A percentile compares a stretch with the other conserved stretches of the same genome.
Conservation (phyloP, 2,888 invertebrate species). For the Tenthredo notha region DNA sequence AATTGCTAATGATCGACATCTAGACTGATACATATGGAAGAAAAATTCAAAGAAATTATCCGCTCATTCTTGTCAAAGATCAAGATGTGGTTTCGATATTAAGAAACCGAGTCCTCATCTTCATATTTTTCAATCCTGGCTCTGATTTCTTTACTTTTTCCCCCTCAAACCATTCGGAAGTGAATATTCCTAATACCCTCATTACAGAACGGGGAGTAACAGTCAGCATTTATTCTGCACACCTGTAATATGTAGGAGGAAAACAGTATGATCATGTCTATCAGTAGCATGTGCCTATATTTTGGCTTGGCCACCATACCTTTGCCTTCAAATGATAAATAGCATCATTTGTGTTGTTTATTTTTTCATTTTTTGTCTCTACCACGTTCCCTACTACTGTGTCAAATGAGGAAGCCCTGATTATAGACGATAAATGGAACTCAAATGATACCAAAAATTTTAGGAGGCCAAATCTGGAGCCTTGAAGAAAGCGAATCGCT, state of each 20-base stretch:
- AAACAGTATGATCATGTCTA: slow-evolving; percentile 48
- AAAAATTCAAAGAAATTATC: slow-evolving; percentile 5
- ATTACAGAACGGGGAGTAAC: neutral
- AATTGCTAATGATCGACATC: slow-evolving; percentile 49
- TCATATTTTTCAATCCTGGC: neutral
- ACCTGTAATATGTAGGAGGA: neutral
- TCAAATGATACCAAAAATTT: slow-evolving; percentile 65
- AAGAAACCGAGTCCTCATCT: neutral
- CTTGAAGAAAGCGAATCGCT: slow-evolving; percentile 92
- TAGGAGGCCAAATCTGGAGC: slow-evolving; percentile 86
- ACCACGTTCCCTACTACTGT: slow-evolving; percentile 8
- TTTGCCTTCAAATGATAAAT: slow-evolving; percentile 28
- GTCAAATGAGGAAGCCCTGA: slow-evolving; percentile 5
- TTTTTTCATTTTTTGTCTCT: neutral
- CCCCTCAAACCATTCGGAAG: neutral
- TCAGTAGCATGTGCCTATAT: slow-evolving; percentile 42
- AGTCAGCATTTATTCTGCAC: slow-evolving; percentile 9
- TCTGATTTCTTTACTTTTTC: slow-evolving; percentile 19
- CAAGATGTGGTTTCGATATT: neutral
- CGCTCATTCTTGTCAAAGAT: neutral
- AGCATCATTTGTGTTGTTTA: slow-evolving; percentile 22
- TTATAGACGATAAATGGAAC: neutral
- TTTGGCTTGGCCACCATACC: slow-evolving; percentile 23
- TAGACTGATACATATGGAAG: slow-evolving; percentile 21
- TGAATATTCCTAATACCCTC: neutral